Evolutionary conservation across 2,797 vertebrate species (phyloP).

Genomic region (Rhynchonycteris naso): DNA sequence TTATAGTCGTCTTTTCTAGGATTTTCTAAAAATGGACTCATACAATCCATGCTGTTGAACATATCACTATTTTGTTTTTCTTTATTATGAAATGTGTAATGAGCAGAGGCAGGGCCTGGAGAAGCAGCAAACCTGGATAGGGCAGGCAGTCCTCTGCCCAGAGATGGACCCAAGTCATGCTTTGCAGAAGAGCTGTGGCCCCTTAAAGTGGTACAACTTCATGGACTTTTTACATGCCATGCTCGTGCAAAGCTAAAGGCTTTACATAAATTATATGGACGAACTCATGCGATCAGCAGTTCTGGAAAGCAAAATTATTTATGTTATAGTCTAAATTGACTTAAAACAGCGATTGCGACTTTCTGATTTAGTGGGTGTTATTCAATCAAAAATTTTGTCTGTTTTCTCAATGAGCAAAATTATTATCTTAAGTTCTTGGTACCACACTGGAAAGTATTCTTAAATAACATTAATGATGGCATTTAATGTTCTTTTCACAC

Average conservation of each 20-base stretch:
- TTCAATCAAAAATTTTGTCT: neutral
- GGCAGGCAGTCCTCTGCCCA: neutral
- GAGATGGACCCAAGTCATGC: neutral
- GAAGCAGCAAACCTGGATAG: accelerated
- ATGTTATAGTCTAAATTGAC: constrained; percentile 29
- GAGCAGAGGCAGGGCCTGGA: neutral
- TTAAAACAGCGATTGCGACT: neutral
- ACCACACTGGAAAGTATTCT: neutral
- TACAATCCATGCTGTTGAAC: neutral
- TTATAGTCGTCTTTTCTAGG: neutral
- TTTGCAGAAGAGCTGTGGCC: neutral
- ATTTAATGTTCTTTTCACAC: neutral
- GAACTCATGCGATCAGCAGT: neutral
- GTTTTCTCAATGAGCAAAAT: neutral
- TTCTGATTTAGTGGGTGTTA: constrained; percentile 12
- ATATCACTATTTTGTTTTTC: neutral
- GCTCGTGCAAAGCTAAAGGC: neutral
- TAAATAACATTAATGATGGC: neutral
- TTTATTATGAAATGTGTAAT: neutral
- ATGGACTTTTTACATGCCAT: neutral
- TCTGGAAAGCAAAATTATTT: neutral
- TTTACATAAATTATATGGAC: neutral
- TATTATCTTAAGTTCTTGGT: neutral
- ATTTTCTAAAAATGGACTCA: neutral
- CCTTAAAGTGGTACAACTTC: neutral